Base-by-base conservation (phyloP, 2,113 vertebrate genomes). In the Podiceps cristatus region DNA sequence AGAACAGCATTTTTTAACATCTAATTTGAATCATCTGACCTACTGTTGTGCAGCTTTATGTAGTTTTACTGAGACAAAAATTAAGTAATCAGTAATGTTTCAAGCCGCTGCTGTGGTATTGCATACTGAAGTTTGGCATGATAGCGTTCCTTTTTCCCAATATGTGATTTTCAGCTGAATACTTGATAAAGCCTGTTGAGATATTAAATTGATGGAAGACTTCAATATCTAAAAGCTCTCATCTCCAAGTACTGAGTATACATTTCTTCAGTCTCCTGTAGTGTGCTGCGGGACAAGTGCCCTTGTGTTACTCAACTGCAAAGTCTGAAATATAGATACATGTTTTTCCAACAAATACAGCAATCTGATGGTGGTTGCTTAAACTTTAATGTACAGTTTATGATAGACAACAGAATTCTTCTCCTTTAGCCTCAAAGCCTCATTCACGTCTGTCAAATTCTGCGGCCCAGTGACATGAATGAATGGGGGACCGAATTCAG, bases 1-100 rank as follows among this genome's bases (percentile, higher is more conserved):
- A 88, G 71, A 91, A 60, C 66, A 58, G 75, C 59, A 60, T 88
- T 90, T 94, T 84, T 88, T 69, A 95, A 78, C 79, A 50, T 86
- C 64, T 77, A 37, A 47, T 91, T 93, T 88, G 84, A 58, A 75
- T 95, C 73, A 52, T 66, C 81, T 75, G 86, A 66, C 66, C 81
- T 86, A 69, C 77, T 27, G 77, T 82, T 71, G 86, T 42, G 81
- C 76, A 11, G 82, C 73, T 96, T 74, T 71, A 29, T 71, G 77
- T 56, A 79, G 86, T 83, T 96, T 87, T 87, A 56, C 74, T 77
- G 62, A 86, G 86, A 33, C 74, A 90, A 80, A 68, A 45, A 82
- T 74, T 31, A 59, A 82, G 66, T 63, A 67, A 66, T 76, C 85
- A 73, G 81, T 50, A 37, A 53, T 24, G 82, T 83, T 71, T 74